Conservation (phyloP, 2,888 invertebrate species). For the Nomada fabriciana region DNA sequence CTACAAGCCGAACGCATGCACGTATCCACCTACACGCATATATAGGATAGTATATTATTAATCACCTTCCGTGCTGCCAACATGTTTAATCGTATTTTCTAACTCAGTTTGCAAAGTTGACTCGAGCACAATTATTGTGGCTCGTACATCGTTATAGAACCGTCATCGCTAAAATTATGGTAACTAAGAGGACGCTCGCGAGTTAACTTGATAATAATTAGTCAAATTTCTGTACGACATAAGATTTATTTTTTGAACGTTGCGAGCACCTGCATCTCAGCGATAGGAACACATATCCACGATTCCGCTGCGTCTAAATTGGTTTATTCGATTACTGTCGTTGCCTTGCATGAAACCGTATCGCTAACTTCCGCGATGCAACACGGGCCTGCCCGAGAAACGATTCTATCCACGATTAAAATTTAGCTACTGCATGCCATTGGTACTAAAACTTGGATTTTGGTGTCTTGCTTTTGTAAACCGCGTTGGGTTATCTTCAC, state of each 20-base stretch:
- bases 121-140: constrained; percentile 9
- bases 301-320: background rate
- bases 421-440: background rate
- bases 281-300: background rate
- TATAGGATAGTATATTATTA: background rate
- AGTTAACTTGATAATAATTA: constrained; percentile 35
- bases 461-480: constrained; percentile 10
- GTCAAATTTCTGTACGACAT: constrained; percentile 9
- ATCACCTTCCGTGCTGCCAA: background rate
- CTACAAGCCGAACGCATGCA: too few relatives aligned
- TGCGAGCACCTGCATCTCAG: background rate
- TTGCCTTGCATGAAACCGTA: background rate
- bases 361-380: background rate
- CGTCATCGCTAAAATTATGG: constrained; percentile 31
- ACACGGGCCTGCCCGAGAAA: background rate
- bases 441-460: constrained; percentile 4
- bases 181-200: constrained; percentile 9
- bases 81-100: constrained; percentile 22
- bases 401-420: background rate
- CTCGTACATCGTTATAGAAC: constrained; percentile 11
- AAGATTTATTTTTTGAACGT: constrained; percentile 2
- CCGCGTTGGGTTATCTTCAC: constrained; percentile 31
- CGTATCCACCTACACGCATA: background rate
- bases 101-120: constrained; percentile 4
- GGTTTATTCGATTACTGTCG: background rate